These are phyloP conservation scores for Caenorhabditis sulstoni DNA, from an alignment of 2,888 invertebrate genomes.

Conservation along the genomic window DNA sequence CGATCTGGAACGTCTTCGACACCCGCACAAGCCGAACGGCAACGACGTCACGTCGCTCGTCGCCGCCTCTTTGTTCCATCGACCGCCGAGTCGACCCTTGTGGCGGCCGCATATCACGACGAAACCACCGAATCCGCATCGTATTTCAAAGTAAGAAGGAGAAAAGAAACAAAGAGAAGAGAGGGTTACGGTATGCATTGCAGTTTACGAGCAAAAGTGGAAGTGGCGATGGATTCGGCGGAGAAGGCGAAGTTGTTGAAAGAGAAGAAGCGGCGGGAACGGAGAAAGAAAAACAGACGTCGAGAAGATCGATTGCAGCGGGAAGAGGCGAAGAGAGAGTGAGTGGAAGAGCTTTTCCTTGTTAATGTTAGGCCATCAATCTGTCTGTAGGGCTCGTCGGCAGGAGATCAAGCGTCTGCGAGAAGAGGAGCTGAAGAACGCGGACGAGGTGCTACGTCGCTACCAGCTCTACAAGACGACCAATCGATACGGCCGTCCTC, in stretches of 20 bases:
- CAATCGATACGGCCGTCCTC: slow-evolving; percentile 1
- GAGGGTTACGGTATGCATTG: neutral
- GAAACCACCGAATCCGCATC: slow-evolving; percentile 52
- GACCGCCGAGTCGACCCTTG: slow-evolving; percentile 58
- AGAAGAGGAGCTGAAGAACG: slow-evolving; percentile 22
- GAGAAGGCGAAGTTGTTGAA: slow-evolving; percentile 5
- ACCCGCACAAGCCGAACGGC: slow-evolving; percentile 30
- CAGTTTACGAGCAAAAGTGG: slow-evolving; percentile 57
- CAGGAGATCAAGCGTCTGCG: slow-evolving; percentile 45
- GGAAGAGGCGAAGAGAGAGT: slow-evolving; percentile 56
- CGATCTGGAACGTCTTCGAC: slow-evolving; percentile 29
- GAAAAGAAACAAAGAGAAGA: too few species aligned
- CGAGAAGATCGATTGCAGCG: slow-evolving; percentile 38
- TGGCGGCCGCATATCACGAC: slow-evolving; percentile 21
- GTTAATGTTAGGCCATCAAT: too few species aligned
- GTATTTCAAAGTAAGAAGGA: slow-evolving; percentile 48
- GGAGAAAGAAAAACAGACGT: slow-evolving; percentile 14
- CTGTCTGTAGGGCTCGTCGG: slow-evolving; percentile 35
- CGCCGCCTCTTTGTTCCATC: slow-evolving; percentile 57
- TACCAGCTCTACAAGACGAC: slow-evolving; percentile 3
- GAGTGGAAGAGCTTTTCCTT: slow-evolving; percentile 20
- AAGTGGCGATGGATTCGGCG: slow-evolving; percentile 13
- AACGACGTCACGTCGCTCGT: slow-evolving; percentile 51
- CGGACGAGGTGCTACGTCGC: neutral
- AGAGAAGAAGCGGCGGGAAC: slow-evolving; percentile 5